Percentiles rank a stretch among this genome's conserved stretches.
Conservation (phyloP, 2,797 vertebrate genomes). For the Hirundo rustica region DNA sequence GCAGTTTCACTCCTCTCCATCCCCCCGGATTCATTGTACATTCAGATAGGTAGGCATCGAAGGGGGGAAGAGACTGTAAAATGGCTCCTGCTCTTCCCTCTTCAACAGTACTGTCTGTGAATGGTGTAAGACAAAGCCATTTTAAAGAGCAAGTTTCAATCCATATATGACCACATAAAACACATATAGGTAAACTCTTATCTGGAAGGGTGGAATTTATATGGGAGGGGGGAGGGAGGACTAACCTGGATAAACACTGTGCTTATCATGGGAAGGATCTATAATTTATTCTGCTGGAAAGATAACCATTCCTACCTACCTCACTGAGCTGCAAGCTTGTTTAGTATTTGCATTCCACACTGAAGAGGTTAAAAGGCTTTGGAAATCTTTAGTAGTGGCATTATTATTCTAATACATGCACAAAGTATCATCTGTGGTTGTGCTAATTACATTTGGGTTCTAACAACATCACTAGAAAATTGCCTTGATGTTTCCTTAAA, state of each 20-base stretch:
- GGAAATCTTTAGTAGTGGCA: slow-evolving; percentile 17
- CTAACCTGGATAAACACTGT: slow-evolving; percentile 21
- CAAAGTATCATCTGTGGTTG: not conserved
- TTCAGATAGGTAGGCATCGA: not conserved
- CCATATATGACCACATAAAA: slow-evolving; percentile 24
- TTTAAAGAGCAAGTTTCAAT: not conserved
- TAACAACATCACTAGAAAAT: slow-evolving; percentile 26
- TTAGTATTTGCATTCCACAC: slow-evolving; percentile 51
- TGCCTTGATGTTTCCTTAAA: slow-evolving; percentile 25
- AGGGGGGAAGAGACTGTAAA: not conserved
- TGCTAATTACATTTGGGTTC: slow-evolving; percentile 29
- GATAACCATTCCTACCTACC: slow-evolving; percentile 29
- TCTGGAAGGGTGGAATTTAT: slow-evolving; percentile 39
- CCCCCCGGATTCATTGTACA: not conserved
- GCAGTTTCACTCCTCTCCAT: not conserved
- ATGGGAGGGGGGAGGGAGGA: not conserved
- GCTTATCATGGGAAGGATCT: slow-evolving; percentile 39
- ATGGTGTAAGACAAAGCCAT: not conserved
- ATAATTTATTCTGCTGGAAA: slow-evolving; percentile 46
- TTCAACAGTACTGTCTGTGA: not conserved
- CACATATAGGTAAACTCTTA: slow-evolving; percentile 39
- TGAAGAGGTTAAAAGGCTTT: slow-evolving; percentile 50
- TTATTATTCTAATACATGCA: slow-evolving; percentile 46
- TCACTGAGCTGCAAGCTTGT: slow-evolving; percentile 8
- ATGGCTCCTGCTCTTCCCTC: not conserved